Conservation (phyloP, 2,888 invertebrate species). For the Cynaeus angustus region DNA sequence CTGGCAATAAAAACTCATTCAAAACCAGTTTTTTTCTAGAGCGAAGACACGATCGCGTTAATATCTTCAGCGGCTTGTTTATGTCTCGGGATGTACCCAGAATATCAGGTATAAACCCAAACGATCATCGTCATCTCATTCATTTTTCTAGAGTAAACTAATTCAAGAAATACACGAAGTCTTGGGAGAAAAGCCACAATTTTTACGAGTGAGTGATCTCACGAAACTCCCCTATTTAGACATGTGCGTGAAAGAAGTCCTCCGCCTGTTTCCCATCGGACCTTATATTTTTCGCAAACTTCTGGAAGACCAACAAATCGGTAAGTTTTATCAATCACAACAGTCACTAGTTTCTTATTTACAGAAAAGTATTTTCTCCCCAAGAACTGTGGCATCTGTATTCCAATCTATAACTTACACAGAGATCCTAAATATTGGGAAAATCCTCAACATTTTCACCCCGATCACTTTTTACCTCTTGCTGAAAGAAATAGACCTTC, state of each 20-base stretch:
- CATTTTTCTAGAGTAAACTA: constrained; percentile 43
- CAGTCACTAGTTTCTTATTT: no score
- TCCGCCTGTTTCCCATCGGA: constrained; percentile 63
- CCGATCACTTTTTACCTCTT: constrained; percentile 5
- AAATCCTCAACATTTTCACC: constrained; percentile 11
- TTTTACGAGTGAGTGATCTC: constrained; percentile 58
- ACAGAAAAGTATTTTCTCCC: constrained; percentile 61
- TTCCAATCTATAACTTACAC: constrained; percentile 63
- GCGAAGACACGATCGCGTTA: constrained; percentile 63
- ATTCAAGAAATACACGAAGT: neutral
- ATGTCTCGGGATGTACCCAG: constrained; percentile 66
- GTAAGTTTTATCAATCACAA: no score
- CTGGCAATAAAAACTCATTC: neutral
- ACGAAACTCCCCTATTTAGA: constrained; percentile 60
- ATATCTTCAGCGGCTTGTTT: constrained; percentile 57
- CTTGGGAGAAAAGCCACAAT: constrained; percentile 56
- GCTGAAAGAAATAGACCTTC: neutral
- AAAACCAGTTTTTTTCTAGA: constrained; percentile 54
- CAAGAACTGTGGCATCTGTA: constrained; percentile 56
- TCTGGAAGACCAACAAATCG: constrained; percentile 59
- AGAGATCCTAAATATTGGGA: constrained; percentile 60
- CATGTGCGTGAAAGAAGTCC: constrained; percentile 64
- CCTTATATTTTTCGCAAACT: constrained; percentile 62
- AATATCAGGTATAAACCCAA: constrained; percentile 53
- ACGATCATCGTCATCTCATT: neutral